phyloP scores from a whole-genome alignment of 2,888 invertebrate genomes.

The Muschampia plurimacula region DNA sequence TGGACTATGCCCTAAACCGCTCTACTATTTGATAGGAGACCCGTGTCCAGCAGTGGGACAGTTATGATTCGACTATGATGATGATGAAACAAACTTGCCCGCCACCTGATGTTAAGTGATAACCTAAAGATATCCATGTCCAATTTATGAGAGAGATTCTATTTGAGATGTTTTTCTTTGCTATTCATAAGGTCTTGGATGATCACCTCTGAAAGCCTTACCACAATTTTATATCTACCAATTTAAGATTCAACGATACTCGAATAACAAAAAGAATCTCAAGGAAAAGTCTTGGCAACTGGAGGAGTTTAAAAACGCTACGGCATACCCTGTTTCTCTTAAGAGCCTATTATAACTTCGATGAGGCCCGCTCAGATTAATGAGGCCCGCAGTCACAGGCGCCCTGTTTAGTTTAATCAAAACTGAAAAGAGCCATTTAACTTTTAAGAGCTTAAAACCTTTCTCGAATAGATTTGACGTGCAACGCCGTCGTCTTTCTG shows the following conservation, averaged over 20 bases:
- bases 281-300: not conserved
- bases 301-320: slow-evolving; percentile 14
- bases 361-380: slow-evolving; percentile 64
- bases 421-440: slow-evolving; percentile 70
- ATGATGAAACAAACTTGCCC: too few relatives aligned
- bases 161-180: too few relatives aligned
- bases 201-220: too few relatives aligned
- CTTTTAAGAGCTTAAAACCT: slow-evolving; percentile 56
- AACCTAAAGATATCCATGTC: too few relatives aligned
- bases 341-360: slow-evolving; percentile 65
- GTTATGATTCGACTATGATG: too few relatives aligned
- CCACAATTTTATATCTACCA: not conserved
- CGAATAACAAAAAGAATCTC: slow-evolving; percentile 1
- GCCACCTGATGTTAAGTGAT: too few relatives aligned
- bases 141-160: too few relatives aligned
- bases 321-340: slow-evolving; percentile 10
- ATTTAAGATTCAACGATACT: slow-evolving; percentile 12
- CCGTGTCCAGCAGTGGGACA: too few relatives aligned
- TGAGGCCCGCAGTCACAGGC: slow-evolving; percentile 58
- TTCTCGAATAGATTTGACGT: slow-evolving; percentile 40
- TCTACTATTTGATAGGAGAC: too few relatives aligned
- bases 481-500: slow-evolving; percentile 18
- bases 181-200: too few relatives aligned
- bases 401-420: slow-evolving; percentile 69
- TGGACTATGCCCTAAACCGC: too few relatives aligned